Base-by-base conservation (phyloP, 1,140 invertebrate genomes). In the Charaxes varanes region DNA sequence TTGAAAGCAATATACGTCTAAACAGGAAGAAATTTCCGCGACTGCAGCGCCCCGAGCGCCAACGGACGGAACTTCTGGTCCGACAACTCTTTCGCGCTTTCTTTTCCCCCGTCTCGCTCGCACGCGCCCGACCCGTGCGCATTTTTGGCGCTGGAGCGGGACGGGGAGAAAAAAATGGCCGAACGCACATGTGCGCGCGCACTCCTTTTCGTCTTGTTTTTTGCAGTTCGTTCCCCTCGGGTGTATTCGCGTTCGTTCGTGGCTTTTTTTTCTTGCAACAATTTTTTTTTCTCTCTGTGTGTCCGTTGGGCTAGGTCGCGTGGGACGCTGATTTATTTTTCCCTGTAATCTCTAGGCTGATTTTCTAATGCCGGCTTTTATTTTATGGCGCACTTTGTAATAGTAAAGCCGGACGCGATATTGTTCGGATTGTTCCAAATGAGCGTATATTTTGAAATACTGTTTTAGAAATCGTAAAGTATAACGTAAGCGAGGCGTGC, bases 101-200 rank as follows among this genome's bases (percentile, higher is more conserved):
- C 73, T 81, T 80, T 81, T 60, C 47, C 17, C 36, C 53, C 11
- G 5, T 82, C 74, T 55, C 67, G 38, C 43, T 82, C 69, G 22
- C 42, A 34, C 77, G 4, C 28, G 17, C 8, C 17, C 30, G 8
- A 14, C 26, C 33, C 30, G 34, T 33, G 36, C 35, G 42, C 57
- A 59, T 67, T 71, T 81, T 73, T 52, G 67, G 67, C 59, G 69
- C 52, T 48, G 62, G 70, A 79, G 37, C 42, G 65, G 51, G 76
- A 79, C 31, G 45, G 59, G 41, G 47, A 35, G 34, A 61, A 74
- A 83, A 80, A 81, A 78, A 78, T 68, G 62, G 65, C 55, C 35
- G 70, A 62, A 77, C 68, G 64, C 73, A 81, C 71, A 83, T 83
- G 79, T 78, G 79, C 74, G 70, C 68, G 54, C 32, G 67, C 59